phyloP scores from a whole-genome alignment of 2,113 vertebrate species.

The Gobius niger region DNA sequence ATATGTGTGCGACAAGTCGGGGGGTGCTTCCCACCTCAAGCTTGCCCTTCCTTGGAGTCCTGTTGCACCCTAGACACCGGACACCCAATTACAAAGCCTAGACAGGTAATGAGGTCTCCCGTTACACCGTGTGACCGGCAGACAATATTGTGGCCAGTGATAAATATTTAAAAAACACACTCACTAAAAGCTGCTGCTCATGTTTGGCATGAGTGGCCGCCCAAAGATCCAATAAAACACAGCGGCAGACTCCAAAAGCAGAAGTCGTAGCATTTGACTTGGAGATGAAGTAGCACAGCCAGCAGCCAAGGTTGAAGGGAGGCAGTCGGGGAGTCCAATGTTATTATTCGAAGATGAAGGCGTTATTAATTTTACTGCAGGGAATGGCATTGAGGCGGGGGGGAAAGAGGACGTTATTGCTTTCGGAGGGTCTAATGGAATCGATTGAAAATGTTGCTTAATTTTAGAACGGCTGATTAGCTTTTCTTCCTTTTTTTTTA shows the following conservation, averaged over 20 bases:
- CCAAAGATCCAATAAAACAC: neutral
- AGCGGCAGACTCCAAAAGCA: neutral
- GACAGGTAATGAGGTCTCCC: slow-evolving; percentile 65
- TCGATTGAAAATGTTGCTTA: neutral
- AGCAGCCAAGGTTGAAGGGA: neutral
- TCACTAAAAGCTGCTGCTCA: slow-evolving; percentile 18
- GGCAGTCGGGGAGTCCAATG: neutral
- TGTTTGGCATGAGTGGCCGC: neutral
- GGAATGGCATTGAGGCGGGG: neutral
- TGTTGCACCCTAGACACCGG: slow-evolving; percentile 49
- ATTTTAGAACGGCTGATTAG: neutral
- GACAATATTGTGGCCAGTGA: slow-evolving; percentile 44
- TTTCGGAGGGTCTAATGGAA: neutral
- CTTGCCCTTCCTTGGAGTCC: slow-evolving; percentile 24
- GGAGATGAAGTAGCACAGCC: neutral
- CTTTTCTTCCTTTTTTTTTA: neutral
- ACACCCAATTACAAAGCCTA: slow-evolving; percentile 66
- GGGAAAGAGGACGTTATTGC: neutral
- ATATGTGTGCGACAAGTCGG: neutral
- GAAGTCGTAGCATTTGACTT: neutral
- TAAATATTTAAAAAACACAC: slow-evolving; percentile 65
- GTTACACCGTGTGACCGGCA: slow-evolving; percentile 53
- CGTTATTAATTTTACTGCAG: neutral
- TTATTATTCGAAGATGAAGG: neutral
- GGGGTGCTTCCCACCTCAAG: neutral